Base-by-base conservation (phyloP, 1,140 invertebrate genomes). In the Drosophila punjabiensis region DNA sequence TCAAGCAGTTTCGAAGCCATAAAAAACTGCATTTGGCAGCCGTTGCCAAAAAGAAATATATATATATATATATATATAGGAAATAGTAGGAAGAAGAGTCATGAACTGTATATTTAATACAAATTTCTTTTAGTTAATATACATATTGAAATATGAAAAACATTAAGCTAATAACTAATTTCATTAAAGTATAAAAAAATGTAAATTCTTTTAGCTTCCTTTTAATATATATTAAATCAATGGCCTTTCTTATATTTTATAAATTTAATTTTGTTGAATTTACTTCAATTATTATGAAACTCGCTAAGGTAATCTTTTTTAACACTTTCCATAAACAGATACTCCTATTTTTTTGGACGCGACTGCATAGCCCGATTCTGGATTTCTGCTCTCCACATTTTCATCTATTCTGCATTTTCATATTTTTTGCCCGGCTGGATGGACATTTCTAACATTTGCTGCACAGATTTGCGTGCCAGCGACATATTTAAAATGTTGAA, bases 401-500 rank as follows among this genome's bases (percentile, higher is more conserved):
- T 53, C 73, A 77, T 67, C 43, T 50, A 47, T 39, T 47, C 68
- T 58, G 39, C 71, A 47, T 62, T 56, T 55, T 58, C 33, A 39
- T 47, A 39, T 35, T 62, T 45, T 82, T 64, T 71, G 60, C 76
- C 60, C 24, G 52, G 45, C 55, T 56, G 45, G 39, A 59, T 55
- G 60, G 68, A 74, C 70, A 73, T 74, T 86, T 79, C 79, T 68
- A 76, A 87, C 63, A 87, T 82, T 79, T 69, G 66, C 79, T 65
- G 86, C 85, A 89, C 86, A 89, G 86, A 85, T 89, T 89, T 90
- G 79, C 86, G 86, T 89, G 85, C 85, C 85, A 89, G 78, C 85
- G 85, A 89, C 85, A 89, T 89, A 89, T 89, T 89, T 89, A 89
- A 89, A 89, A 85, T 89, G 85, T 82, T 89, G 55, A 90, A 89